Evolutionary conservation across 2,888 invertebrate species (phyloP), one percentile per base, ranked within the genome.

Genomic region (Drymonia ruficornis): DNA sequence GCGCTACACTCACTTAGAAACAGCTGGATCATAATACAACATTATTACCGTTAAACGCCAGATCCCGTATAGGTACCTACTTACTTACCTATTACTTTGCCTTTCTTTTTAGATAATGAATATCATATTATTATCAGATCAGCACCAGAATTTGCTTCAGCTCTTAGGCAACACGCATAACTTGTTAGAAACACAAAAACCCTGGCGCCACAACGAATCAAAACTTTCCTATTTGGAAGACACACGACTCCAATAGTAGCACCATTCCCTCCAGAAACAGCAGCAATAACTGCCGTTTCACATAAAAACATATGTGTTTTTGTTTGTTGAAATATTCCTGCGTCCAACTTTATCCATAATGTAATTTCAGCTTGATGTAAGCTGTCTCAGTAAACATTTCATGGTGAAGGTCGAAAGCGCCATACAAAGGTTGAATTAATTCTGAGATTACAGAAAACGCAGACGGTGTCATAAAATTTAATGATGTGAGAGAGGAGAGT

Each of bases 221-320:
- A 86, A 87, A 87, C 86, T 87, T 87, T 85, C 76, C 78, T 81
- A 80, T 83, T 84, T 84, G 80, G 77, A 81, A 80, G 79, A 84
- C 78, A 80, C 81, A 78, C 72, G 62, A 65, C 70, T 69, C 68
- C 61, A 65, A 72, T 65, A 64, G 54, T 70, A 54, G 50, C 66
- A 66, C 70, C 73, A 74, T 76, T 72, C 72, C 73, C 67, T 74
- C 67, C 64, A 72, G 74, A 59, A 67, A 70, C 72, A 71, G 71
- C 72, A 75, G 72, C 72, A 76, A 77, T 74, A 79, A 74, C 15
- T 70, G 61, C 60, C 63, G 51, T 62, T 63, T 67, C 60, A 66
- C 70, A 70, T 72, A 73, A 74, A 76, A 82, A 76, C 74, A 73
- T 70, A 70, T 67, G 69, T 81, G 76, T 78, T 79, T 81, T 78